phyloP scores from a whole-genome alignment of 2,797 vertebrate species.

The Myotis pilosus region DNA sequence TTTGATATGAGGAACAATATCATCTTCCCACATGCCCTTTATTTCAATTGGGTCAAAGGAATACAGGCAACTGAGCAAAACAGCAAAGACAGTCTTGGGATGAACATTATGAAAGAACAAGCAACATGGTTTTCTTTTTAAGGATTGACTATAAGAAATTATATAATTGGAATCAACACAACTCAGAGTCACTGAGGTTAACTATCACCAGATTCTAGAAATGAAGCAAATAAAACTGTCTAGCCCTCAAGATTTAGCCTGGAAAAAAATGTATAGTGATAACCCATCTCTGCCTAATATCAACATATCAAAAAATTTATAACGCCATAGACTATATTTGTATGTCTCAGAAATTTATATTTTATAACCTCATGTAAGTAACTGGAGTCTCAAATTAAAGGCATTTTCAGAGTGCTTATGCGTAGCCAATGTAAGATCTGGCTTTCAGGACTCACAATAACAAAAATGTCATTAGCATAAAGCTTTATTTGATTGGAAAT shows the following conservation, averaged over 20 bases:
- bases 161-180: not conserved
- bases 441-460: not conserved
- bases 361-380: not conserved
- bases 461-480: not conserved
- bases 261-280: not conserved
- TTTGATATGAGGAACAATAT: constrained; percentile 1
- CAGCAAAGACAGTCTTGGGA: not conserved
- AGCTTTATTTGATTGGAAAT: not conserved
- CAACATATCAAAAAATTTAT: not conserved
- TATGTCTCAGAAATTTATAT: not conserved
- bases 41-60: not conserved
- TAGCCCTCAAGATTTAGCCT: not conserved
- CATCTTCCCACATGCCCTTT: not conserved
- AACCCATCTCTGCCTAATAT: not conserved
- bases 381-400: not conserved
- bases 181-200: not conserved
- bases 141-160: not conserved
- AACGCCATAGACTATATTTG: not conserved
- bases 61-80: not conserved
- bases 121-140: not conserved
- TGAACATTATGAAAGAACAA: not conserved
- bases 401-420: not conserved
- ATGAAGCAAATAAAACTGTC: not conserved
- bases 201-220: not conserved
- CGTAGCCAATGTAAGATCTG: not conserved